Percentiles rank a stretch among this genome's conserved stretches.
Conservation (phyloP, 2,888 invertebrate species). For the Watsonalla binaria region DNA sequence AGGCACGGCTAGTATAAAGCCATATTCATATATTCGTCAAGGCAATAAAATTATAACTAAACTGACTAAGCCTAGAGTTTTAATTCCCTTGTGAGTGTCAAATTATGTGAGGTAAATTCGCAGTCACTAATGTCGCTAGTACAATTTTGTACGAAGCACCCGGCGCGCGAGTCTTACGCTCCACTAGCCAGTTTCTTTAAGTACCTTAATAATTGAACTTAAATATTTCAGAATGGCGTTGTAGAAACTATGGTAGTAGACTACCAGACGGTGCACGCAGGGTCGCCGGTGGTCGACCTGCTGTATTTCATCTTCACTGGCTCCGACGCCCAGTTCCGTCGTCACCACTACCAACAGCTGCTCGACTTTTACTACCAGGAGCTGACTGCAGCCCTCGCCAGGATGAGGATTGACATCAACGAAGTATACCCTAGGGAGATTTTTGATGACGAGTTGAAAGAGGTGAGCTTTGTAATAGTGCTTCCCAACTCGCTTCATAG, state of each 20-base stretch:
- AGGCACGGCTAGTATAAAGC: no score
- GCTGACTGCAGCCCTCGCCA: slow-evolving; percentile 23
- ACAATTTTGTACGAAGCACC: no score
- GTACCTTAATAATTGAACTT: not conserved
- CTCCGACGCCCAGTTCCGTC: slow-evolving; percentile 43
- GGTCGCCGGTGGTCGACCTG: slow-evolving; percentile 36
- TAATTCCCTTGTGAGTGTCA: no score
- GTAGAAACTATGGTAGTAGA: slow-evolving; percentile 35
- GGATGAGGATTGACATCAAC: slow-evolving; percentile 27
- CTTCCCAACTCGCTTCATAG: no score
- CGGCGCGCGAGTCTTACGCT: no score
- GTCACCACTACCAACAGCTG: slow-evolving; percentile 26
- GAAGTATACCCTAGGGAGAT: slow-evolving; percentile 34
- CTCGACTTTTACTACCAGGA: slow-evolving; percentile 35
- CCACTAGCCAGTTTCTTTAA: no score
- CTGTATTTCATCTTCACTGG: slow-evolving; percentile 42
- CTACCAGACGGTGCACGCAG: slow-evolving; percentile 41
- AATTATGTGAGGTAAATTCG: no score
- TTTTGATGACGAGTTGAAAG: slow-evolving; percentile 35
- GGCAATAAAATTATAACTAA: no score
- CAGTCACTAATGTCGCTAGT: no score
- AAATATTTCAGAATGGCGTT: slow-evolving; percentile 17
- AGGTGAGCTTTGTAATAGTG: no score
- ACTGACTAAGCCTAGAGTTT: no score
- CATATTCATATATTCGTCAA: no score